Evolutionary conservation across 2,888 invertebrate species (phyloP), one percentile per base, ranked within the genome.

Genomic region (Thereva nobilitata): DNA sequence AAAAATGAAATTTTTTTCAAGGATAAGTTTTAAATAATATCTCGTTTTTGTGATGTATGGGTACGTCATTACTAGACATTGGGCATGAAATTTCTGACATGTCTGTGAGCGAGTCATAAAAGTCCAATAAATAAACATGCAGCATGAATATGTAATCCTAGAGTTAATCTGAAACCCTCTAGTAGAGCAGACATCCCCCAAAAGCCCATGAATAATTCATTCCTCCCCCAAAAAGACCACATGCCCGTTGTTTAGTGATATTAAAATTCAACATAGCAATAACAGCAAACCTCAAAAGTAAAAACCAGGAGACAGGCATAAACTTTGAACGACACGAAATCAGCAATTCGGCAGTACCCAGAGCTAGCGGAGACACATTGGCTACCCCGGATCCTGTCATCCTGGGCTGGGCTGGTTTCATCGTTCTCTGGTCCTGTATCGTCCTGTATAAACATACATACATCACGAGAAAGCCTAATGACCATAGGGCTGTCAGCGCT

Each of bases 51-150:
- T 23, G 23, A 2, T 23, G 23, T 23, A 23, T 23, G 23, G 23
- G 23, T 23, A 23, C 2, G 23, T 23, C 23, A 53, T 38, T 38
- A 53, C 53, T 53, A 53, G 53, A 23, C 53, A 53, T 53, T 53
- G 23, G 53, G 38, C 53, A 53, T 53, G 38, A 38, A 53, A 35
- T 53, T 53, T 23, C 23, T 23, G 23, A 23, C 53, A 53, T 35
- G 37, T 53, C 37, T 53, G 38, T 53, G 37, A 35, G 37, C 38
- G 41, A 55, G 41, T 55, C 41, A 55, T 55, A 41, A 55, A 55
- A 55, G 41, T 40, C 55, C 55, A 55, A 55, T 55, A 55, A 55
- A 55, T 55, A 55, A 42, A 55, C 55, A 55, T 55, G 55, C 55
- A 12, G 41, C 41, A 55, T 55, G 55, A 55, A 55, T 55, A 55